These are phyloP conservation scores for Numenius phaeopus DNA, from an alignment of 2,797 vertebrate genomes.

Conservation along the genomic window DNA sequence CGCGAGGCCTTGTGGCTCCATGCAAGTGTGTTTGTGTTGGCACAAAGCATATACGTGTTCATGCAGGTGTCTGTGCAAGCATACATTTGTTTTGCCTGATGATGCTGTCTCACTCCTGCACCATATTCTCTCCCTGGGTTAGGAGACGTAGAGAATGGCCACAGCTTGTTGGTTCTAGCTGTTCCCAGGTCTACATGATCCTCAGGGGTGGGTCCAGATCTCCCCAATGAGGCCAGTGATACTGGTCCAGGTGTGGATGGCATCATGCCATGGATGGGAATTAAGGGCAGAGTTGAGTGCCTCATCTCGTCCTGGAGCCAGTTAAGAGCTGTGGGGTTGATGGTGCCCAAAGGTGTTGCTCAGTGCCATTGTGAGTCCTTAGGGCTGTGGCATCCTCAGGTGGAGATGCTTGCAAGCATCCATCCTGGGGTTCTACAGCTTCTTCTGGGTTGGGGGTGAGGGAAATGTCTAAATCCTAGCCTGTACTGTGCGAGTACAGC, in stretches of 20 bases:
- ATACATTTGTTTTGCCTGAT: accelerated
- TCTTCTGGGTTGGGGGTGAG: neutral
- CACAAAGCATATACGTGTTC: accelerated
- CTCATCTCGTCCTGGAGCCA: too few relatives aligned
- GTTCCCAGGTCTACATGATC: neutral
- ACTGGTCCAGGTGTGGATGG: too few relatives aligned
- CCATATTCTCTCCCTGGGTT: neutral
- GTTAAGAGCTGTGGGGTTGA: neutral
- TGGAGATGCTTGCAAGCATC: neutral
- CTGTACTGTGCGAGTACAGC: neutral
- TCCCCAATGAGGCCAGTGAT: neutral
- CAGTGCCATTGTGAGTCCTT: neutral
- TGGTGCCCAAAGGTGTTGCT: neutral
- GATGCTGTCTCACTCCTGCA: accelerated
- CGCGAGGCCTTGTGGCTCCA: too few relatives aligned
- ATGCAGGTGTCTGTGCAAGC: neutral
- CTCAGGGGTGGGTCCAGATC: neutral
- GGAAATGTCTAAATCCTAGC: neutral
- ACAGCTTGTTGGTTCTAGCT: neutral
- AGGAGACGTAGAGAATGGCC: neutral
- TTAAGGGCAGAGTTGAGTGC: neutral
- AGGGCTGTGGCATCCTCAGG: neutral
- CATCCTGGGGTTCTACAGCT: neutral
- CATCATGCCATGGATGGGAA: neutral
- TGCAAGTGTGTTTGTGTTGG: neutral